Base-by-base conservation (phyloP, 2,113 vertebrate species). In the Thryonomys swinderianus region DNA sequence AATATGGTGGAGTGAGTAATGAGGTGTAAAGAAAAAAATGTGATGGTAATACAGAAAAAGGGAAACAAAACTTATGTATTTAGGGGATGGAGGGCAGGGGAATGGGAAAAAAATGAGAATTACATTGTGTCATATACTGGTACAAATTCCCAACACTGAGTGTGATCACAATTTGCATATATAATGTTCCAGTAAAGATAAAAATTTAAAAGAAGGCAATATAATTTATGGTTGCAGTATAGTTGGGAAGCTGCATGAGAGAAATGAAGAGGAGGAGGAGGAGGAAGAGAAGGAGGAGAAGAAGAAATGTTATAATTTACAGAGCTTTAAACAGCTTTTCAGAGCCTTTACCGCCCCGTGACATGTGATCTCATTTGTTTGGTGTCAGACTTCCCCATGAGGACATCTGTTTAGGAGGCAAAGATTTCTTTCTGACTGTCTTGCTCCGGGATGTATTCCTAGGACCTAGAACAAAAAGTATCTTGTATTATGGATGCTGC, bases 211-310 rank as follows among this genome's bases (percentile, higher is more conserved):
- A n/a, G n/a, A n/a, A 96, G 91, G 66, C 86, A 51, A 90, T 76
- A 62, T 86, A 93, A 95, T 87, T 80, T 95, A 84, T 94, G 79
- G 84, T 84, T 94, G 51, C 62, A 86, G 37, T 83, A 9, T 57
- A 83, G 55, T 76, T 93, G 62, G 53, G 51, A 95, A 95, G 23
- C 85, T 18, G 78, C 27, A 71, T 57, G 30, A 25, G 11, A 80
- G 37, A 18, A 64, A 76, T 7, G 51, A 61, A 82, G 27, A 83
- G 40, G 32, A 82, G 20, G 2, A 81, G n/a, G 5, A 66, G 59
- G 5, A 64, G 16, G 1, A 14, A 51, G 48, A 51, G 40, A 73
- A 84, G 61, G 48, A 51, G 40, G 57, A 84, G 61, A 25, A 66
- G 32, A 18, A 14, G 40, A 67, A 78, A 48, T 17, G 59, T 45